phyloP scores from a whole-genome alignment of 2,888 invertebrate genomes.

The Stenoptilia bipunctidactyla region DNA sequence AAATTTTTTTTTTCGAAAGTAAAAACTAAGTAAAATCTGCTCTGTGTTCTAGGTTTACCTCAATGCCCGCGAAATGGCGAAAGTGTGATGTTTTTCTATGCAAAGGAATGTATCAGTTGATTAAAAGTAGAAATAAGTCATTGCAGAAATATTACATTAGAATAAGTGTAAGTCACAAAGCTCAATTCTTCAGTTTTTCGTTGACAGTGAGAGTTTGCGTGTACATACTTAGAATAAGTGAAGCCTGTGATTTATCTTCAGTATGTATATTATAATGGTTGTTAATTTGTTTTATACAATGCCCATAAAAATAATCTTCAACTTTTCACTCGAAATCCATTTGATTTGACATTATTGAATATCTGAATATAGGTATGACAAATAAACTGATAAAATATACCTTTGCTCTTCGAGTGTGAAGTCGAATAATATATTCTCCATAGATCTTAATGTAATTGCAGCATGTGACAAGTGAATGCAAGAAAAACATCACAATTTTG shows the following conservation, averaged over 20 bases:
- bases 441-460: too few relatives aligned
- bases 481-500: constrained; percentile 68
- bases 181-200: constrained; percentile 55
- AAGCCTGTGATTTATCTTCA: constrained; percentile 47
- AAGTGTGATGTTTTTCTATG: constrained; percentile 67
- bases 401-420: too few relatives aligned
- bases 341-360: too few relatives aligned
- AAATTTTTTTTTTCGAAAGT: constrained; percentile 67
- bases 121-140: constrained; percentile 31
- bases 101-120: constrained; percentile 25
- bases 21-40: constrained; percentile 62
- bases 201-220: constrained; percentile 61
- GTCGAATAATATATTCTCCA: too few relatives aligned
- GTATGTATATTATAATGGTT: too few relatives aligned
- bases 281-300: too few relatives aligned
- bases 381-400: too few relatives aligned
- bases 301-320: too few relatives aligned
- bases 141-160: constrained; percentile 39
- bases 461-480: too few relatives aligned
- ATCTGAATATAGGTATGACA: too few relatives aligned
- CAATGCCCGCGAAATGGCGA: constrained; percentile 52
- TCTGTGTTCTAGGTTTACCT: constrained; percentile 65
- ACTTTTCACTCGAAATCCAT: too few relatives aligned
- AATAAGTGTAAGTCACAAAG: constrained; percentile 41
- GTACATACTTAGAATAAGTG: constrained; percentile 67